These are phyloP conservation scores for Colinus virginianus DNA, from an alignment of 2,113 vertebrate species.

Conservation along the genomic window DNA sequence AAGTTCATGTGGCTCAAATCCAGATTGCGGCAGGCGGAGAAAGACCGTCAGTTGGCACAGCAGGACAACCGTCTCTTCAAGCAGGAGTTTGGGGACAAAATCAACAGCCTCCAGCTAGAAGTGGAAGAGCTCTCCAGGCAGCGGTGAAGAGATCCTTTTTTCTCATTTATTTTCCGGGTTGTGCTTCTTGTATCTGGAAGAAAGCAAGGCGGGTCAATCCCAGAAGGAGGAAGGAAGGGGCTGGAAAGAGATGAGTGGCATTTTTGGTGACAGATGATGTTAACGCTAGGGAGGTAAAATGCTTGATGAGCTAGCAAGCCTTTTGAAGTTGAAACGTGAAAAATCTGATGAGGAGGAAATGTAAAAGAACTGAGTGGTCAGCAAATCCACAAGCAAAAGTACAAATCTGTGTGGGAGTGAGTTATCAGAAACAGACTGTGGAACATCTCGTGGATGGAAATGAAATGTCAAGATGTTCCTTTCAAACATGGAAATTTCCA, in stretches of 20 bases:
- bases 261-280: background rate
- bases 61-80: slow-evolving; percentile 97
- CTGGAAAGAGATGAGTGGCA: background rate
- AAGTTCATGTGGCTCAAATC: slow-evolving; percentile 92
- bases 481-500: rapidly evolving
- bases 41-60: slow-evolving; percentile 85
- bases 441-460: background rate
- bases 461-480: background rate
- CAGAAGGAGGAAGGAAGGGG: background rate
- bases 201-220: background rate
- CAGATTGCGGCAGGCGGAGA: slow-evolving; percentile 94
- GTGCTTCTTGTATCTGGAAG: background rate
- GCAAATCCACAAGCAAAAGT: background rate
- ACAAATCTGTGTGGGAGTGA: rapidly evolving
- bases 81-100: slow-evolving; percentile 98
- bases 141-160: slow-evolving; percentile 82
- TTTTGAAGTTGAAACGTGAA: background rate
- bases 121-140: slow-evolving; percentile 89
- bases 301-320: background rate
- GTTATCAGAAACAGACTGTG: background rate
- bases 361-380: rapidly evolving
- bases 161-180: background rate
- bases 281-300: background rate
- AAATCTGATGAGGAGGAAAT: background rate
- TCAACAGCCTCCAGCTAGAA: slow-evolving; percentile 92